phyloP scores from a whole-genome alignment of 2,797 vertebrate genomes.

The Nyctibius grandis region DNA sequence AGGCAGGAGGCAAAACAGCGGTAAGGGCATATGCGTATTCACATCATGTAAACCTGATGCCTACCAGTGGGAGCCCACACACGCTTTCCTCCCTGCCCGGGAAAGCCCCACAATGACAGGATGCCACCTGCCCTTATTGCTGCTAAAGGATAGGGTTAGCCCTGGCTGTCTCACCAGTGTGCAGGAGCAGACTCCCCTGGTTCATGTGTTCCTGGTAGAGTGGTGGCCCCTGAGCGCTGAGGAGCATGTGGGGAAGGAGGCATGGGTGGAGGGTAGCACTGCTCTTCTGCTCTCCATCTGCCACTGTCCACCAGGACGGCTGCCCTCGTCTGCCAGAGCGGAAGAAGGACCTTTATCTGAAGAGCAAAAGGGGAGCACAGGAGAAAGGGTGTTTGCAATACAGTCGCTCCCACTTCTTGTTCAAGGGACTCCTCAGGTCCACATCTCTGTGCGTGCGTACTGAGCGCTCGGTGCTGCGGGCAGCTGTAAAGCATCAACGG shows the following conservation, averaged over 20 bases:
- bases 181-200: neutral
- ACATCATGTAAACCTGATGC: neutral
- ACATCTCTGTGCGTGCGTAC: rapidly evolving
- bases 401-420: neutral
- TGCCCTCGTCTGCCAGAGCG: neutral
- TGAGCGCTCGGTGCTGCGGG: neutral
- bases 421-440: neutral
- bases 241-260: neutral
- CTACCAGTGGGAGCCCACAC: neutral
- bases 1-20: neutral
- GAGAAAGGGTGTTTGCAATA: neutral
- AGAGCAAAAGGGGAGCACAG: neutral
- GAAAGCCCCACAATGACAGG: neutral
- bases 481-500: rapidly evolving
- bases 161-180: rapidly evolving
- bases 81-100: neutral
- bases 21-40: neutral
- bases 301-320: neutral
- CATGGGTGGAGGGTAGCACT: neutral
- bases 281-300: neutral
- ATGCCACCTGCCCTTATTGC: neutral
- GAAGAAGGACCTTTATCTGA: neutral
- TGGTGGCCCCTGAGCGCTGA: rapidly evolving
- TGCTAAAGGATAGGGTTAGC: neutral
- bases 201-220: rapidly evolving